Conservation (phyloP, 2,888 invertebrate species). For the Apotomis turbidana region DNA sequence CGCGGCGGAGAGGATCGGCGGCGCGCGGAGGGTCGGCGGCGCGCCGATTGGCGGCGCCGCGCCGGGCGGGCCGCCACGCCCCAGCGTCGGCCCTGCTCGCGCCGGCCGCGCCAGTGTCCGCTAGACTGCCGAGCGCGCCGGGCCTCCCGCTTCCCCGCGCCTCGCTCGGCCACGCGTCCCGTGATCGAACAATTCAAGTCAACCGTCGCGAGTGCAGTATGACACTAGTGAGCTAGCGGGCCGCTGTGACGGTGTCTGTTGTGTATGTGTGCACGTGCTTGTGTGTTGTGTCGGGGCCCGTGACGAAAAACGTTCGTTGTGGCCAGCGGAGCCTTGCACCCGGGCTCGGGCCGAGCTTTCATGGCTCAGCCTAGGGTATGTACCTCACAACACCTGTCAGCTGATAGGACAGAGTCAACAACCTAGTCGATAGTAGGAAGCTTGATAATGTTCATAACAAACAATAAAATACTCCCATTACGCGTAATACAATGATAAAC, state of each 20-base stretch:
- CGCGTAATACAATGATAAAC: conserved; percentile 3
- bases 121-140: conserved; percentile 83
- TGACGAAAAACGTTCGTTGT: conserved; percentile 81
- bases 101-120: conserved; percentile 78
- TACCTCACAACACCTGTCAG: conserved; percentile 59
- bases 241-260: conserved; percentile 81
- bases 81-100: conserved; percentile 60
- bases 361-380: conserved; percentile 96
- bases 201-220: conserved; percentile 82
- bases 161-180: conserved; percentile 81
- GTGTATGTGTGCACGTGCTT: conserved; percentile 82
- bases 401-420: conserved; percentile 52
- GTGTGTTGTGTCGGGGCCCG: conserved; percentile 81
- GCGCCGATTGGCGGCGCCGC: conserved; percentile 62
- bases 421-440: conserved; percentile 52
- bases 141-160: conserved; percentile 83
- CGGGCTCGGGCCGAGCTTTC: conserved; percentile 90
- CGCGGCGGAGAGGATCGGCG: conserved; percentile 56
- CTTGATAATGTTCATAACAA: conserved; percentile 53
- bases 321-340: conserved; percentile 83
- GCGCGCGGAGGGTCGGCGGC: conserved; percentile 66
- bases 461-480: conserved; percentile 21
- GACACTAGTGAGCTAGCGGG: conserved; percentile 84
- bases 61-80: conserved; percentile 50
- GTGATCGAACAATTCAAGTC: conserved; percentile 65